These are phyloP conservation scores for Drosophila paucipuncta DNA, from an alignment of 2,888 invertebrate species.

Conservation along the genomic window DNA sequence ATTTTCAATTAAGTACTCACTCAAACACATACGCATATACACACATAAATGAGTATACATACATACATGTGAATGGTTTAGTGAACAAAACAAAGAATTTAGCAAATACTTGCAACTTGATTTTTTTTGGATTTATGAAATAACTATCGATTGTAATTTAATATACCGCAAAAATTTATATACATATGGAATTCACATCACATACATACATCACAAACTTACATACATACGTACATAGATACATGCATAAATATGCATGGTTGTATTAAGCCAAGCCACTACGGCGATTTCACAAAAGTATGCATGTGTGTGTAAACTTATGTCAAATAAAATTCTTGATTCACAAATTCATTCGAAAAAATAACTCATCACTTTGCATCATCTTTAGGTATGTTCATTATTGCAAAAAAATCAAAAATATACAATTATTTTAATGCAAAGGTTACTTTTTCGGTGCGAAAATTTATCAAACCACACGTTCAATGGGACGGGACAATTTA, in stretches of 20 bases:
- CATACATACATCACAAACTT: conserved; percentile 15
- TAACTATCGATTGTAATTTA: conserved; percentile 25
- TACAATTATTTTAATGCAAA: conserved; percentile 3
- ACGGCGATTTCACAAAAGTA: conserved; percentile 53
- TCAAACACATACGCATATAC: neutral
- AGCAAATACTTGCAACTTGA: neutral
- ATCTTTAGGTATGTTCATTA: neutral
- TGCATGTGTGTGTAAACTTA: conserved; percentile 26
- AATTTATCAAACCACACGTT: conserved; percentile 54
- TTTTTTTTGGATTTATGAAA: conserved; percentile 1
- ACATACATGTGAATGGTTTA: neutral
- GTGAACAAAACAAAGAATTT: neutral
- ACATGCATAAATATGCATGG: conserved; percentile 31
- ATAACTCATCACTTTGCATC: neutral
- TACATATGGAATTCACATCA: neutral
- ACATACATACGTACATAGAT: conserved; percentile 19
- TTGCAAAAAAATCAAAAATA: neutral
- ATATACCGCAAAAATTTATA: conserved; percentile 38
- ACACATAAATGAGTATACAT: neutral
- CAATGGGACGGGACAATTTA: conserved; percentile 61
- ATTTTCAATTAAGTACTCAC: neutral
- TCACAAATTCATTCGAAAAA: conserved; percentile 1
- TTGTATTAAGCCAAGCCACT: conserved; percentile 61
- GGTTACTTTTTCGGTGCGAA: conserved; percentile 42
- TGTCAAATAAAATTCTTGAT: conserved; percentile 26